phyloP scores from a whole-genome alignment of 2,797 vertebrate genomes.

The Molossus alvarezi region DNA sequence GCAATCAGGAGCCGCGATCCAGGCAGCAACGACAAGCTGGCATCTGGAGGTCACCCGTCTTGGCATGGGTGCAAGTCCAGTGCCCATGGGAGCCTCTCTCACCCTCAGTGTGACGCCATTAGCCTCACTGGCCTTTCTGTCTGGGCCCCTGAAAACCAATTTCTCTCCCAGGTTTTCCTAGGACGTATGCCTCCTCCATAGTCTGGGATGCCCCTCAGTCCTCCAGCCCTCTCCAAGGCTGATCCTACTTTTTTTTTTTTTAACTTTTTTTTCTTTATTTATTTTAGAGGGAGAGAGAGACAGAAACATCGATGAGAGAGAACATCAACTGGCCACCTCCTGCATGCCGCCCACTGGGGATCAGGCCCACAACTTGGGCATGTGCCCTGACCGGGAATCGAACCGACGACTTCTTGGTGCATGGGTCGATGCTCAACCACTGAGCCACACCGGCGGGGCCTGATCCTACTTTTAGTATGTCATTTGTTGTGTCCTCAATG shows the following conservation, averaged over 20 bases:
- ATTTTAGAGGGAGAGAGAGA: too few species aligned
- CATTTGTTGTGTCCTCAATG: background rate
- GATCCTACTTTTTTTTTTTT: background rate
- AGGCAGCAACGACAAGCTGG: background rate
- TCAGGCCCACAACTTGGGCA: too few species aligned
- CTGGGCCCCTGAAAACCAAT: background rate
- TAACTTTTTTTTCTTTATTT: too few species aligned
- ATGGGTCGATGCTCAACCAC: too few species aligned
- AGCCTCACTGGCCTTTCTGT: background rate
- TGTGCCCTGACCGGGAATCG: too few species aligned
- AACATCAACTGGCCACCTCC: too few species aligned
- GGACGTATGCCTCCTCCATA: background rate
- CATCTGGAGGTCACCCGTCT: background rate
- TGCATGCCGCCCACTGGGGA: too few species aligned
- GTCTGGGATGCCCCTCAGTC: background rate
- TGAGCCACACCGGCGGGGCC: too few species aligned
- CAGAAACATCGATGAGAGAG: too few species aligned
- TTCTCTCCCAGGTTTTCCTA: background rate
- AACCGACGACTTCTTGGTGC: too few species aligned
- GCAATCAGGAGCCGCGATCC: background rate
- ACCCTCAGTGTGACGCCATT: background rate
- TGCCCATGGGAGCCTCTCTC: background rate
- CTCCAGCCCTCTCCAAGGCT: background rate
- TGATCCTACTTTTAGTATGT: background rate
- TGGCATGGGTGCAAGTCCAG: background rate